Conservation (phyloP, 2,888 invertebrate species). For the Perithous albicinctus region DNA sequence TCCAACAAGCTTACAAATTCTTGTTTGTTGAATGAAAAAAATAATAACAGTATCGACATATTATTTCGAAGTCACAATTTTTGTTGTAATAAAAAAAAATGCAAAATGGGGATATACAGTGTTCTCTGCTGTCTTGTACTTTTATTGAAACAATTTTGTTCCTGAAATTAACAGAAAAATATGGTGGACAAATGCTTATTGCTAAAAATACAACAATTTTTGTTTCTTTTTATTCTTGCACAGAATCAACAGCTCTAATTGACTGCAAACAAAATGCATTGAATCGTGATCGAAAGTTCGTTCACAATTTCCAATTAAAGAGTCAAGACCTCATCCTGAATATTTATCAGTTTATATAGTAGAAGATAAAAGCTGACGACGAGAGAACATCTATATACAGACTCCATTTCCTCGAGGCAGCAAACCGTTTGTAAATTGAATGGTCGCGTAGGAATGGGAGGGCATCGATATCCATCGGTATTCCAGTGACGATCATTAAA, state of each 20-base stretch:
- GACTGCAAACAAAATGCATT: background rate
- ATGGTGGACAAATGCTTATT: too few species aligned
- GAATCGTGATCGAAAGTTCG: background rate
- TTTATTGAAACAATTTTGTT: background rate
- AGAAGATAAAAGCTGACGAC: background rate
- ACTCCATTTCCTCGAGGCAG: conserved; percentile 4
- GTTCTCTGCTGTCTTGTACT: too few species aligned
- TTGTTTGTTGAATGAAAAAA: too few species aligned
- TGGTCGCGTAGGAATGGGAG: background rate
- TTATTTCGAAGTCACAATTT: too few species aligned
- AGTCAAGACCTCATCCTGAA: conserved; percentile 1
- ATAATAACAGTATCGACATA: too few species aligned
- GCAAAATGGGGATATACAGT: too few species aligned
- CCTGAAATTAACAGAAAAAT: background rate
- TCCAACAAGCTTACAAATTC: too few species aligned
- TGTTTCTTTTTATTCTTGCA: too few species aligned
- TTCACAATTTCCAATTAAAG: background rate
- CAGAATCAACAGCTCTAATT: background rate
- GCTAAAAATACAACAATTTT: too few species aligned
- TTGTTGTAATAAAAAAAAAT: too few species aligned
- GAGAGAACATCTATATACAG: conserved; percentile 15
- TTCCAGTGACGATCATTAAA: conserved; percentile 55
- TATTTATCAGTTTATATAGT: conserved; percentile 4
- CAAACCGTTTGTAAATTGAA: conserved; percentile 19
- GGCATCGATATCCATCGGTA: conserved; percentile 49